These are phyloP conservation scores for Alviniconcha marisindica DNA, from an alignment of 1,140 invertebrate species.

Conservation along the genomic window DNA sequence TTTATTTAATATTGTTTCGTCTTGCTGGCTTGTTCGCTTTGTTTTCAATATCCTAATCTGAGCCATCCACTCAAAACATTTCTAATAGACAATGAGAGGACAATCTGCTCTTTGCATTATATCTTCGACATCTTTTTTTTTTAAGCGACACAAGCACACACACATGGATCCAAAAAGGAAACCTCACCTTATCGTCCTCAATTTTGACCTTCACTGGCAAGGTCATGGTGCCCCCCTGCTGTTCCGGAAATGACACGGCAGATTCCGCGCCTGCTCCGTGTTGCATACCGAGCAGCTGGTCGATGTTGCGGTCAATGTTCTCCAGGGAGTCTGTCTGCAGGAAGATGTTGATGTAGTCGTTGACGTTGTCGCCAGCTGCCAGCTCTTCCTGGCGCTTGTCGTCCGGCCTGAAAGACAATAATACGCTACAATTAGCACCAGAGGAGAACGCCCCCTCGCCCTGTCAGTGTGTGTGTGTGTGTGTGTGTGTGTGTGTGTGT, in stretches of 20 bases:
- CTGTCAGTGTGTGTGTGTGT: too few species aligned
- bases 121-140: too few species aligned
- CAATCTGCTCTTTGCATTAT: too few species aligned
- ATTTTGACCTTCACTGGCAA: background rate
- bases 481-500: background rate
- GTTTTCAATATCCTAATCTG: too few species aligned
- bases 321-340: background rate
- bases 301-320: background rate
- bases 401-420: background rate
- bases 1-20: too few species aligned
- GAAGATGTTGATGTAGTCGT: constrained; percentile 34
- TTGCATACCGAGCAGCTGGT: background rate
- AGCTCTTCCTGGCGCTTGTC: constrained; percentile 15
- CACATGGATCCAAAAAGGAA: too few species aligned
- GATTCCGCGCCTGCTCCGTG: background rate
- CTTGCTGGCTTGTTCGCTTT: too few species aligned
- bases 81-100: too few species aligned
- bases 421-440: background rate
- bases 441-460: too few species aligned
- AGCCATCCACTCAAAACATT: too few species aligned
- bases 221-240: background rate
- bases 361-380: constrained; percentile 22
- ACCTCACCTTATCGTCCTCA: background rate
- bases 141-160: too few species aligned
- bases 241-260: too few species aligned